Conservation (phyloP, 2,113 vertebrate genomes). For the Corvus cornix region DNA sequence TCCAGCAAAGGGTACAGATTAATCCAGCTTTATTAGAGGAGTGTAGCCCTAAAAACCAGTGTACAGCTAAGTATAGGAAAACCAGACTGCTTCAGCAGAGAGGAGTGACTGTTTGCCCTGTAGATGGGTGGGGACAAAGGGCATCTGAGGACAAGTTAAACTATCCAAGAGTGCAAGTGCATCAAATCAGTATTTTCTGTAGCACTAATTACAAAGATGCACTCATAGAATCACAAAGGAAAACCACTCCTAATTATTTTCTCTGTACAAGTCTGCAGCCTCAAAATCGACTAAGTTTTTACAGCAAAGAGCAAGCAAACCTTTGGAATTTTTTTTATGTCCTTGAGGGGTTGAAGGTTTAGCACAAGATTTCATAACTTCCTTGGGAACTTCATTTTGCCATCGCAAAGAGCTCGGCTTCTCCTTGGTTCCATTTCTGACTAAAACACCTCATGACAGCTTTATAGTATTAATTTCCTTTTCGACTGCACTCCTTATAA, state of each 20-base stretch:
- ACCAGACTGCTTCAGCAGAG: neutral
- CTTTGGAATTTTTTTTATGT: neutral
- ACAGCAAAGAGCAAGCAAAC: neutral
- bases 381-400: slow-evolving; percentile 5
- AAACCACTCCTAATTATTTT: neutral
- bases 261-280: neutral
- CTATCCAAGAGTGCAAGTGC: neutral
- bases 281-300: neutral
- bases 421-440: slow-evolving; percentile 61
- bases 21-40: neutral
- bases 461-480: slow-evolving; percentile 77
- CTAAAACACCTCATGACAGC: slow-evolving; percentile 71
- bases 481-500: slow-evolving; percentile 55
- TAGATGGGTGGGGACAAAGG: neutral
- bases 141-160: neutral
- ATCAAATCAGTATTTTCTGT: neutral
- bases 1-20: neutral
- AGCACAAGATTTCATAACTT: neutral
- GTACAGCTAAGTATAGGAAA: neutral
- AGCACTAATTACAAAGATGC: neutral
- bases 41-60: neutral
- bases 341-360: neutral
- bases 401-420: slow-evolving; percentile 4
- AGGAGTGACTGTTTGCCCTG: neutral
- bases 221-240: neutral